Base-by-base conservation (phyloP, 1,140 invertebrate species). In the Anoplolepis gracilipes region DNA sequence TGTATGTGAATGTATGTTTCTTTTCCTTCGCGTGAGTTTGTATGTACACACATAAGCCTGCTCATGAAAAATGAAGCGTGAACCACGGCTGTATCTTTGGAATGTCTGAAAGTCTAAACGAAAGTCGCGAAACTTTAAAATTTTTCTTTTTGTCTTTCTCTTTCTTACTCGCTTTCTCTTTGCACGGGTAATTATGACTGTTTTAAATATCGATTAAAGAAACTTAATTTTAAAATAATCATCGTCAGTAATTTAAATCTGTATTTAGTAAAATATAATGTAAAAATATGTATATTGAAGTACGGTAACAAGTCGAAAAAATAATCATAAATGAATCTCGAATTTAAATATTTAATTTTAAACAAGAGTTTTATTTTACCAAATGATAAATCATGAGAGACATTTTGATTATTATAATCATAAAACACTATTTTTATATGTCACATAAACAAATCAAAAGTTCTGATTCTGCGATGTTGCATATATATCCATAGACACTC, bases 31-130 rank as follows among this genome's bases (percentile, higher is more conserved):
- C 49, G 7, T 13, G 36, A 67, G n/a, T 28, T 82, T 30, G 13
- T 65, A 36, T 30, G 13, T 65, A 36, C 25, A 61, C 22, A 30
- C 36, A 42, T n/a, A 53, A 72, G 49, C 30, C 55, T 30, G 22
- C 46, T 33, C 53, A 46, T 73, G 19, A 65, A 39, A 53, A 11
- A 69, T 85, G 64, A 79, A 79, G 57, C 46, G 81, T n/a, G 69
- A 77, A 70, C 53, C 55, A 62, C 8, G 2, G 13, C 22, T 13
- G 36, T 73, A 22, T 59, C 59, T 39, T 46, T 5, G 53, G 19
- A 81, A 59, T 70, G 25, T 0, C 33, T n/a, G 25, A 57, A 81
- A 59, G 19, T 57, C 11, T 13, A 42, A 33, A 59, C 22, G 8
- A 42, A 25, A 30, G 36, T 16, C 13, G n/a, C 46, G 36, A 7